These are phyloP conservation scores for Parochlus steinenii DNA, from an alignment of 2,888 invertebrate genomes.

Conservation along the genomic window DNA sequence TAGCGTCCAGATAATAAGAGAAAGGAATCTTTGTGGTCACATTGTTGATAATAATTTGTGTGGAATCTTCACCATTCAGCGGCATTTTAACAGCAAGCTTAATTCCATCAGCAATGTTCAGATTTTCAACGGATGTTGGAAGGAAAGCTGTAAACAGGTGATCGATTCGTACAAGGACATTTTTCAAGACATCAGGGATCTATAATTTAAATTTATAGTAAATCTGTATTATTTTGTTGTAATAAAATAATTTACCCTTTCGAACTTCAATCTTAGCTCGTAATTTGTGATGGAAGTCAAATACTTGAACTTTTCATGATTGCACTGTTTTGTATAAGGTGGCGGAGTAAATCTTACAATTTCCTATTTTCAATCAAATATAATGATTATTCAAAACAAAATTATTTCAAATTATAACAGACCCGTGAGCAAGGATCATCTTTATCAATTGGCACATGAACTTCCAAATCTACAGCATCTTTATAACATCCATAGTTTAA, in stretches of 20 bases:
- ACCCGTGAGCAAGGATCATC: too few species aligned
- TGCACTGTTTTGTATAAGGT: neutral
- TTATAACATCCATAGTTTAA: neutral
- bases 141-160: slow-evolving; percentile 6
- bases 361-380: slow-evolving; percentile 8
- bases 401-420: too few species aligned
- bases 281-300: slow-evolving; percentile 3
- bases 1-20: neutral
- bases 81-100: slow-evolving; percentile 3
- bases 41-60: neutral
- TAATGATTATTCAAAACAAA: too few species aligned
- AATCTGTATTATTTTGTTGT: slow-evolving; percentile 1
- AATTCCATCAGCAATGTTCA: slow-evolving; percentile 2
- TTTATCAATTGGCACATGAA: neutral
- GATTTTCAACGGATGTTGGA: neutral
- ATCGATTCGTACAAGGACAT: slow-evolving; percentile 1
- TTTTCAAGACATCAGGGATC: slow-evolving; percentile 6
- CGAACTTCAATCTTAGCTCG: slow-evolving; percentile 1
- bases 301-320: slow-evolving; percentile 3
- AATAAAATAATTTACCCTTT: neutral
- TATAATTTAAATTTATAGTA: neutral
- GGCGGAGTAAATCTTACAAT: slow-evolving; percentile 8
- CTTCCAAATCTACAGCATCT: neutral
- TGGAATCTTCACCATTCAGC: neutral
- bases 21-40: neutral